phyloP scores from a whole-genome alignment of 2,888 invertebrate genomes.

The Acronicta alni region DNA sequence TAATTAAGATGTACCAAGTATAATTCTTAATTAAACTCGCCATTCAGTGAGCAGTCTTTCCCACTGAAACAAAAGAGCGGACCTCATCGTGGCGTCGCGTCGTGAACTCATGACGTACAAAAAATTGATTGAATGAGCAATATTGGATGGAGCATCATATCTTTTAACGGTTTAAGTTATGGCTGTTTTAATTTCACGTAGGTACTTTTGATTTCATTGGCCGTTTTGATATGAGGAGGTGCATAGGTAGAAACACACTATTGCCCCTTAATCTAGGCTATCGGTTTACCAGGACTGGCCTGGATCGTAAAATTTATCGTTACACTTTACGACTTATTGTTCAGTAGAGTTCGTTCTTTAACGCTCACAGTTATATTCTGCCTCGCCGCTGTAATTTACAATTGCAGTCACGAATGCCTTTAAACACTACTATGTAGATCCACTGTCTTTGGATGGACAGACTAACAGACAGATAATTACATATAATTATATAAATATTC shows the following conservation, averaged over 20 bases:
- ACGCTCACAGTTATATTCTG: slow-evolving; percentile 61
- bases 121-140: slow-evolving; percentile 36
- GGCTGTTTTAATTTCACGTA: neutral
- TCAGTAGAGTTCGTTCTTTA: slow-evolving; percentile 64
- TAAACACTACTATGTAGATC: slow-evolving; percentile 51
- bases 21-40: slow-evolving; percentile 2
- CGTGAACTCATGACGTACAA: slow-evolving; percentile 22
- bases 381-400: slow-evolving; percentile 48
- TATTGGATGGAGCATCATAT: slow-evolving; percentile 23
- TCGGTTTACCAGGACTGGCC: slow-evolving; percentile 74
- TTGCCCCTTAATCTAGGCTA: slow-evolving; percentile 75
- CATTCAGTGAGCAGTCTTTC: slow-evolving; percentile 5
- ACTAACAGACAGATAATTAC: slow-evolving; percentile 24
- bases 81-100: neutral
- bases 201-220: slow-evolving; percentile 30
- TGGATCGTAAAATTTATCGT: slow-evolving; percentile 82
- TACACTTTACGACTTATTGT: slow-evolving; percentile 83
- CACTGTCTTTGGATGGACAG: slow-evolving; percentile 43
- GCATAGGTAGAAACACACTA: slow-evolving; percentile 41
- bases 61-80: slow-evolving; percentile 5
- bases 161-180: slow-evolving; percentile 27
- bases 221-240: slow-evolving; percentile 25
- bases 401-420: slow-evolving; percentile 63
- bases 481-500: slow-evolving; percentile 17
- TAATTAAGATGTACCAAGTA: slow-evolving; percentile 20